phyloP scores from a whole-genome alignment of 1,140 invertebrate genomes.

The Leptonema lineaticorne region DNA sequence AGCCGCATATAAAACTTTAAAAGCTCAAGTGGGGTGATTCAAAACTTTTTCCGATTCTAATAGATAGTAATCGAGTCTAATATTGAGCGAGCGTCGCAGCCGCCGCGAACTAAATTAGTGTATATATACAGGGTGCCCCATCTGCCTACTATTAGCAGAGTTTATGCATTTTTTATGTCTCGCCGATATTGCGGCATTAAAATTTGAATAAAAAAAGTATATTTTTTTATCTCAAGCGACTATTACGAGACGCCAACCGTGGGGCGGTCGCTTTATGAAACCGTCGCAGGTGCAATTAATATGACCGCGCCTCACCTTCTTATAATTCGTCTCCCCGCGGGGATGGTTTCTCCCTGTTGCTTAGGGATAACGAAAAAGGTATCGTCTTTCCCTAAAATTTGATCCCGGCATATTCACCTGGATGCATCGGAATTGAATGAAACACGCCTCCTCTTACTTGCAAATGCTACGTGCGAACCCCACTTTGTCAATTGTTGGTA shows the following conservation, averaged over 20 bases:
- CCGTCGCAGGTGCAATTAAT: constrained; percentile 15
- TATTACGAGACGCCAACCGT: no score
- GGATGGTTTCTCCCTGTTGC: no score
- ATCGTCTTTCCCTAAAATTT: no score
- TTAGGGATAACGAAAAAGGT: neutral
- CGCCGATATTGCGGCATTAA: constrained; percentile 20
- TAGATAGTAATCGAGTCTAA: no score
- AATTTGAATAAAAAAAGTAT: constrained; percentile 22
- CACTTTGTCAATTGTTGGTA: no score
- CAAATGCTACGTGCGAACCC: neutral
- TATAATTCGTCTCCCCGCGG: no score
- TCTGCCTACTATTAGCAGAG: constrained; percentile 10
- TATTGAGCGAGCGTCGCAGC: no score
- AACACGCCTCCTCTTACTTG: neutral
- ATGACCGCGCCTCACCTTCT: neutral
- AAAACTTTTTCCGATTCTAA: no score
- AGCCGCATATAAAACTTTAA: no score
- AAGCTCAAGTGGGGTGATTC: no score
- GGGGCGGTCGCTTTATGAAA: neutral
- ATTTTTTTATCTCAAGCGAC: no score
- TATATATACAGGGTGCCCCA: no score
- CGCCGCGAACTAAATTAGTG: neutral
- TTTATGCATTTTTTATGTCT: constrained; percentile 21
- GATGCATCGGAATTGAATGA: neutral
- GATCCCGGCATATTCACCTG: neutral